Base-by-base conservation (phyloP, 2,888 invertebrate genomes). In the Brachyopa scutellaris region DNA sequence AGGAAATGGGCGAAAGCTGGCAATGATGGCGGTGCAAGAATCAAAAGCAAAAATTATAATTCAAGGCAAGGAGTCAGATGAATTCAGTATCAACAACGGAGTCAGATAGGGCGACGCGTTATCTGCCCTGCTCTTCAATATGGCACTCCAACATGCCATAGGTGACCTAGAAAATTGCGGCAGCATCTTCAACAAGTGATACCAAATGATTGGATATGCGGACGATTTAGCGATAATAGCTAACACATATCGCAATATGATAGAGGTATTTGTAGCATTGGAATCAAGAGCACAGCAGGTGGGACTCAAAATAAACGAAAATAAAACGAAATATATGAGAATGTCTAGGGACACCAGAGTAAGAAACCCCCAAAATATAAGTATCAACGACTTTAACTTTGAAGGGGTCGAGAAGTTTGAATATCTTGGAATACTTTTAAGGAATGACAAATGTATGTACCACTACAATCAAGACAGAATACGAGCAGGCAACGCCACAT, bases 361-460 rank as follows among this genome's bases (percentile, higher is more conserved):
- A 31, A 42, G 2, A 42, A 42, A 11, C 0, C 2, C 23, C 4
- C 31, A n/a, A n/a, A n/a, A n/a, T 19, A 51, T 29, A 33, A 15
- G 4, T 9, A 33, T 51, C 15, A 8, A 11, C 13, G 55, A 11
- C 36, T 55, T 21, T 21, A 36, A 55, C 36, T 36, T 55, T 7
- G 36, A 55, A 55, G 33, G 33, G 17, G 55, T 21, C 13, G 55
- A 55, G 21, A 17, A 38, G 7, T 36, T 55, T 55, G 36, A 21
- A 36, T 55, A 36, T 6, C 21, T 21, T 21, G 21, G 11, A 7
- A 21, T 36, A 19, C 21, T 36, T 4, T 21, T 55, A 55, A 36
- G 36, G 11, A 55, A 21, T 13, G 55, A 36, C 36, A 55, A 21
- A 2, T 4, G 17, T 17, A 42, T 17, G 42, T 15, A 42, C 13